A percentile compares a stretch with the other conserved stretches of the same genome.
phyloP scores from a whole-genome alignment of 2,888 invertebrate genomes.

The Chloroclysta siterata region DNA sequence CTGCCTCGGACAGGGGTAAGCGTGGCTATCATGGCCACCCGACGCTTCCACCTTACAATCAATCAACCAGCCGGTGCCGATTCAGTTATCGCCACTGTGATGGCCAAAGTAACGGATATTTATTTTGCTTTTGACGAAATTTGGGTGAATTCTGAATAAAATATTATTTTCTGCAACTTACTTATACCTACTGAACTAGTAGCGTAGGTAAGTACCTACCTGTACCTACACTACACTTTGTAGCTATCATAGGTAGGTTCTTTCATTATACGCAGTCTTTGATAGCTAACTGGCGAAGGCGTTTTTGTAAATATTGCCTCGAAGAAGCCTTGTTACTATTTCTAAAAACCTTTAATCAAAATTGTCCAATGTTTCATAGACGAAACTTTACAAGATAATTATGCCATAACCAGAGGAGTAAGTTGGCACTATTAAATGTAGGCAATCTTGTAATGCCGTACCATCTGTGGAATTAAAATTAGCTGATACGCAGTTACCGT shows the following conservation, averaged over 20 bases:
- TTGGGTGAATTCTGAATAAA: background rate
- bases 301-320: too few species aligned
- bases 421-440: constrained; percentile 2
- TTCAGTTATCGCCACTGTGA: constrained; percentile 45
- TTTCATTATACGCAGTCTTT: too few species aligned
- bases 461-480: constrained; percentile 58
- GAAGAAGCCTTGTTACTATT: background rate
- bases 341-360: too few species aligned
- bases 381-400: too few species aligned
- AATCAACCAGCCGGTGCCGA: constrained; percentile 49
- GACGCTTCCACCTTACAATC: constrained; percentile 45
- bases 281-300: too few species aligned
- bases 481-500: constrained; percentile 56
- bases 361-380: too few species aligned
- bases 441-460: constrained; percentile 48
- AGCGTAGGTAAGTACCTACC: too few species aligned
- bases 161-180: background rate
- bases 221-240: too few species aligned
- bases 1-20: constrained; percentile 34
- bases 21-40: constrained; percentile 42
- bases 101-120: constrained; percentile 32
- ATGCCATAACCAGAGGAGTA: constrained; percentile 12
- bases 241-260: too few species aligned
- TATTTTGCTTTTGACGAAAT: constrained; percentile 18
- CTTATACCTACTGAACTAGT: background rate